These are phyloP conservation scores for Ostrea denselamellosa DNA, from an alignment of 1,140 invertebrate genomes.

Conservation along the genomic window DNA sequence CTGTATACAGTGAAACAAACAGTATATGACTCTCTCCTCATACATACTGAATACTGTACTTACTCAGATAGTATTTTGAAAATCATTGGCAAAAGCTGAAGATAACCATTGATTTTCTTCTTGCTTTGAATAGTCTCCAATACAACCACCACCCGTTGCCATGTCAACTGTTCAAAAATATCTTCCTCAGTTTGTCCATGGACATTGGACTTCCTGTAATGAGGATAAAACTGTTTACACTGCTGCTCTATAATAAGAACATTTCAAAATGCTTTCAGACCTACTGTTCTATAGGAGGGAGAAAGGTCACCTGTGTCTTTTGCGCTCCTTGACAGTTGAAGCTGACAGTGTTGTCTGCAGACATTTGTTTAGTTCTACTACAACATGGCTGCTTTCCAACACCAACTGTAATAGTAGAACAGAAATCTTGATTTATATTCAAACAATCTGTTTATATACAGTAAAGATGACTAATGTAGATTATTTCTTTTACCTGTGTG, in stretches of 20 bases:
- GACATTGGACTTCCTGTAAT: constrained; percentile 23
- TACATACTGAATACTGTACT: neutral
- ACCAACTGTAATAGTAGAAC: constrained; percentile 58
- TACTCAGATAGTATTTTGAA: constrained; percentile 89
- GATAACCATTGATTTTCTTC: constrained; percentile 86
- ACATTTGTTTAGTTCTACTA: constrained; percentile 67
- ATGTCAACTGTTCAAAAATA: constrained; percentile 76
- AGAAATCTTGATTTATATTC: no score
- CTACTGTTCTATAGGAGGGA: no score
- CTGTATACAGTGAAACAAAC: neutral
- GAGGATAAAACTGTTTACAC: neutral
- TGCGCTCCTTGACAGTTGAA: constrained; percentile 81
- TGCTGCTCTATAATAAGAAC: neutral
- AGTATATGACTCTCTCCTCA: neutral
- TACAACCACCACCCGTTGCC: constrained; percentile 88
- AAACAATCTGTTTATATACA: no score
- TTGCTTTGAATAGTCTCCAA: constrained; percentile 92
- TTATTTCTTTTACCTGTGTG: neutral
- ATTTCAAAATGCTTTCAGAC: neutral
- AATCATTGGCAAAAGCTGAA: constrained; percentile 85
- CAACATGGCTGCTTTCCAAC: constrained; percentile 81
- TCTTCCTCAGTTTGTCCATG: constrained; percentile 42
- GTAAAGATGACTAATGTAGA: no score
- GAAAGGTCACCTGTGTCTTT: constrained; percentile 37
- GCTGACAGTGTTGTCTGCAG: constrained; percentile 71